Evolutionary conservation across 1,140 invertebrate genomes (phyloP), one percentile per base, ranked within the genome.

Genomic region (Lerema accius): DNA sequence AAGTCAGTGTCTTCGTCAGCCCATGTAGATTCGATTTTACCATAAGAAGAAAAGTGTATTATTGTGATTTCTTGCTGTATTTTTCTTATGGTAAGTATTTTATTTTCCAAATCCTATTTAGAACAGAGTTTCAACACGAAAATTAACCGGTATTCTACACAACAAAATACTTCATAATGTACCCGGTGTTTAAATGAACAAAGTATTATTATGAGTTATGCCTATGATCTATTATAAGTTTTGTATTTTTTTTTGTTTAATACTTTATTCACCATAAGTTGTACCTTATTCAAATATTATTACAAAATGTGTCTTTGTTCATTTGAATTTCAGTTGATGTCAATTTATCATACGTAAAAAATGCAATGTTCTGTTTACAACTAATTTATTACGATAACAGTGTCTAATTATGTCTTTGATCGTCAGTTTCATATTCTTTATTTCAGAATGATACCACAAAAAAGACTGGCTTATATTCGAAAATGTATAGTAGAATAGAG

Each of bases 371-470:
- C 43, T 46, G 15, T 17, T 46, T 46, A 46, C 43, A 17, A 46
- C 43, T 46, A 7, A 46, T 46, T 46, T 10, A 46, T 16, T 46
- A 17, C 14, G 5, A 46, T 16, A 46, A 10, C 10, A 46, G 43
- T 46, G 16, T 46, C 5, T 46, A 15, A 17, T 17, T 17, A 15
- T 16, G 3, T 10, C 3, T 46, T 50, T 50, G 11, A 32, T 50
- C 23, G 19, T 28, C 46, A 50, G 23, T 50, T 50, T 50, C 13
- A 11, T 50, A 32, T 50, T 32, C 9, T 11, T 50, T 50, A 32
- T 50, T 50, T 50, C 23, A 50, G 13, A 50, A 50, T 50, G 46
- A 28, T 50, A 32, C 46, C 46, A 50, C 17, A 28, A 11, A 50
- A 50, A 50, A 50, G 46, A 32, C 23, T 35, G n/a, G 17, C 10